Base-by-base conservation (phyloP, 2,888 invertebrate species). In the Pristionchus exspectatus region DNA sequence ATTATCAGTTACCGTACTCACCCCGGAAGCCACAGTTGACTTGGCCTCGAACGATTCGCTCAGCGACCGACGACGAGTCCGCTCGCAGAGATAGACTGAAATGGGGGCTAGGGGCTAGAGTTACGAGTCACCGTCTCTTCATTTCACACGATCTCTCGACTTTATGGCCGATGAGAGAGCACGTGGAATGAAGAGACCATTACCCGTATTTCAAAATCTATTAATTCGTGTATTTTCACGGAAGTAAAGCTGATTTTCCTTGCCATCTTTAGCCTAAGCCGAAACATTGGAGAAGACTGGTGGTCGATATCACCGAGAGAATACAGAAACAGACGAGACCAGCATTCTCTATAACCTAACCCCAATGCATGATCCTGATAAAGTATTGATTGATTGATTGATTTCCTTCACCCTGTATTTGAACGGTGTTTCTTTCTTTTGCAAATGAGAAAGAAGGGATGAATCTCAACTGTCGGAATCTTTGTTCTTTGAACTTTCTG, bases 51-150 rank as follows among this genome's bases (percentile, higher is more conserved):
- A 66, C 9, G 88, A 88, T 24, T 88, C 44, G 27, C 44, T 44
- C 18, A 88, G 63, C n/a, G 88, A 81, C 9, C 88, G 88, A 77
- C 81, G 77, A 18, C 88, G 56, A 0, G 88, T 88, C 2, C 81
- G 77, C 63, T 88, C 88, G 30, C 88, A 88, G 24, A 88, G 81
- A 24, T 88, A 88, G 59, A 88, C 87, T 87, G 72, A 16, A 72
- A 72, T 16, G 16, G 27, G 87, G 72, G 24, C 1, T 77, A 77
- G n/a, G 18, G 77, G 44, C 12, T 72, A 33, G 38, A 38, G 38
- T 38, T 24, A 24, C 10, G 59, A 7, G 66, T 18, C 2, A 14
- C 14, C 24, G 24, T n/a, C 66, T 69, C 66, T 69, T n/a, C 10
- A n/a, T 69, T 69, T 21, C 24, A 27, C 66, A 27, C 66, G 7